These are phyloP conservation scores for Limnodromus scolopaceus DNA, from an alignment of 2,797 vertebrate genomes.

Conservation along the genomic window DNA sequence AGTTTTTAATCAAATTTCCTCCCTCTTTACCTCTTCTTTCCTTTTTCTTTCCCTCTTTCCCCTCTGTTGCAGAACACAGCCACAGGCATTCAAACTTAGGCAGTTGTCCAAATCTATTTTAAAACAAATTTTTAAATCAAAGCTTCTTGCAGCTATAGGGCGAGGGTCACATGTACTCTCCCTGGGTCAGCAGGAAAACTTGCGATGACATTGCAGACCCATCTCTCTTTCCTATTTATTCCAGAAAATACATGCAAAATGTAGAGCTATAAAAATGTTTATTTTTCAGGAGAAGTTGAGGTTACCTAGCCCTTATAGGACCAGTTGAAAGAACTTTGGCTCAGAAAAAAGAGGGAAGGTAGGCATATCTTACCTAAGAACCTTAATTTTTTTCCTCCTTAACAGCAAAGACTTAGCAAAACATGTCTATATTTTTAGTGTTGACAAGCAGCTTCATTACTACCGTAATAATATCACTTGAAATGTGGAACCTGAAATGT, in stretches of 20 bases:
- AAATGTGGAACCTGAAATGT: not conserved
- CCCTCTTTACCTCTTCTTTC: not conserved
- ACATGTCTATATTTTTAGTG: not conserved
- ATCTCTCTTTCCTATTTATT: not conserved
- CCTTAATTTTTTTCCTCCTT: not conserved
- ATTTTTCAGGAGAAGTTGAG: not conserved
- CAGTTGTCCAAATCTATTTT: constrained; percentile 51
- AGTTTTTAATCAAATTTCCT: not conserved
- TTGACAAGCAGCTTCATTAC: not conserved
- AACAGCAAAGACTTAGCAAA: not conserved
- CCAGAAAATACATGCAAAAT: not conserved
- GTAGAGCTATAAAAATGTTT: not conserved
- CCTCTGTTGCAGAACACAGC: not conserved
- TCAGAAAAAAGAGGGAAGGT: not conserved
- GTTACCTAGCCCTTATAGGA: not conserved
- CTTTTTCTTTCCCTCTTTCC: not conserved
- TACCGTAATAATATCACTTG: not conserved
- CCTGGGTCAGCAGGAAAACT: not conserved
- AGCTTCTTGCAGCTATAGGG: not conserved
- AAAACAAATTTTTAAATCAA: constrained; percentile 39
- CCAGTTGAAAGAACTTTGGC: not conserved
- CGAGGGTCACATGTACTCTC: not conserved
- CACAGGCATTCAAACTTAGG: not conserved
- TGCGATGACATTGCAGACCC: not conserved
- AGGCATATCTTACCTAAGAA: not conserved